A percentile compares a stretch with the other conserved stretches of the same genome.
Evolutionary conservation across 1,140 invertebrate species (phyloP).

Genomic region (Lordiphosa mommai): DNA sequence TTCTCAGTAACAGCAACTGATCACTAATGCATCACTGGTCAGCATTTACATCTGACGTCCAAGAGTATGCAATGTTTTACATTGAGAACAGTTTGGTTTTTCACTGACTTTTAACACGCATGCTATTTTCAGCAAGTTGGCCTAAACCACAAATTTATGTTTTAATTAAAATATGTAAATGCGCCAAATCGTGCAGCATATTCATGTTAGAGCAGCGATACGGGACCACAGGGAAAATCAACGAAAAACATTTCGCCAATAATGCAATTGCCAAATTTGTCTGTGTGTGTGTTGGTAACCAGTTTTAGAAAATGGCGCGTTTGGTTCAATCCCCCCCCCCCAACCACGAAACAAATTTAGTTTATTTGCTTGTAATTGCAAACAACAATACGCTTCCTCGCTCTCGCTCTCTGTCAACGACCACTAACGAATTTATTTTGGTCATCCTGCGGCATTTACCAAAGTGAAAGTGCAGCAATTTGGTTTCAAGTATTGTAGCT

Average conservation of each 20-base stretch:
- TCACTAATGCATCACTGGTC: too few species aligned
- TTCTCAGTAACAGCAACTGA: too few species aligned
- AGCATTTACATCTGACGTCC: too few species aligned
- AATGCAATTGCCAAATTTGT: constrained; percentile 47
- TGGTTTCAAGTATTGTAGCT: neutral
- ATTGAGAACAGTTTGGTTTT: constrained; percentile 3
- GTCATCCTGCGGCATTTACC: neutral
- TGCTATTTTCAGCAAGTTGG: constrained; percentile 17
- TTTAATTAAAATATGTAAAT: constrained; percentile 78
- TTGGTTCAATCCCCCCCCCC: constrained; percentile 14
- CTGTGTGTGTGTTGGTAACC: constrained; percentile 4
- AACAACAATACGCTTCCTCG: neutral
- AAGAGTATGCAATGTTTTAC: neutral
- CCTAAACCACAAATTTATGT: constrained; percentile 57
- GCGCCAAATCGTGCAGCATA: constrained; percentile 50
- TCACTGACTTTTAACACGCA: constrained; percentile 12
- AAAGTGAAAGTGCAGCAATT: neutral
- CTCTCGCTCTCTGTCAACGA: neutral
- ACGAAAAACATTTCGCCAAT: constrained; percentile 67
- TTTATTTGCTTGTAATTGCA: constrained; percentile 44
- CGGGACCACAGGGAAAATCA: constrained; percentile 28
- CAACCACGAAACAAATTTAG: constrained; percentile 62
- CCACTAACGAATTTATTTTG: constrained; percentile 2
- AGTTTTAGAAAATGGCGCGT: constrained; percentile 36
- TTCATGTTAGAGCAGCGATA: neutral